Evolutionary conservation across 2,797 vertebrate species (phyloP), one percentile per base, ranked within the genome.

Genomic region (Eulemur coronatus): DNA sequence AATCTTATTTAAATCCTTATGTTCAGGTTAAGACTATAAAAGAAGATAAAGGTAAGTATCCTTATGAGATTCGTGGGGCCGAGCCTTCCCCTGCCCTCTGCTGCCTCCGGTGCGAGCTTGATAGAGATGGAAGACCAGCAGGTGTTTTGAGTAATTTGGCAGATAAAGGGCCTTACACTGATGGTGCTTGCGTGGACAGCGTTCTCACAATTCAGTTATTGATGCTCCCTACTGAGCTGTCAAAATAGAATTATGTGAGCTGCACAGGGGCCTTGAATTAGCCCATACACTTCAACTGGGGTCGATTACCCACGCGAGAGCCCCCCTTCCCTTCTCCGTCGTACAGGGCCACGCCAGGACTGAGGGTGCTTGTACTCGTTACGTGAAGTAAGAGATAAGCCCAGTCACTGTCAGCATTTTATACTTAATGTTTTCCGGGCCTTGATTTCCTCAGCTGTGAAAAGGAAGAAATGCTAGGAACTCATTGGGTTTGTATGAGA

Each of bases 231-330:
- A 72, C 76, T 4, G 89, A 97, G 96, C 46, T 91, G 97, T 97
- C 96, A 89, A 94, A 97, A 97, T 94, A 89, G 94, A 89, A 87
- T 95, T 85, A 95, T 26, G 85, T 35, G 79, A 94, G 63, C 46
- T 1, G 28, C 80, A 75, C n/a, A 2, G 75, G 94, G 70, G 55
- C 33, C 57, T 96, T 2, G 57, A 84, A 84, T 96, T 95, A 97
- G 94, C 82, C 2, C 4, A 91, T 84, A 61, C 33, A 85, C 76
- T 95, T 96, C 95, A 89, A 95, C 89, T 4, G 20, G 63, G 89
- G 94, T 96, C 94, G 93, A 43, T 96, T 84, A 79, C 73, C 93
- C 92, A 70, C 1, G 0, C 0, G 13, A 18, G 79, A 85, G 63
- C n/a, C 70, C 33, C 69, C 2, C 8, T 55, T 59, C 65, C 79